A percentile compares a stretch with the other conserved stretches of the same genome.
Conservation (phyloP, 2,888 invertebrate species). For the Eucriotettix oculatus region DNA sequence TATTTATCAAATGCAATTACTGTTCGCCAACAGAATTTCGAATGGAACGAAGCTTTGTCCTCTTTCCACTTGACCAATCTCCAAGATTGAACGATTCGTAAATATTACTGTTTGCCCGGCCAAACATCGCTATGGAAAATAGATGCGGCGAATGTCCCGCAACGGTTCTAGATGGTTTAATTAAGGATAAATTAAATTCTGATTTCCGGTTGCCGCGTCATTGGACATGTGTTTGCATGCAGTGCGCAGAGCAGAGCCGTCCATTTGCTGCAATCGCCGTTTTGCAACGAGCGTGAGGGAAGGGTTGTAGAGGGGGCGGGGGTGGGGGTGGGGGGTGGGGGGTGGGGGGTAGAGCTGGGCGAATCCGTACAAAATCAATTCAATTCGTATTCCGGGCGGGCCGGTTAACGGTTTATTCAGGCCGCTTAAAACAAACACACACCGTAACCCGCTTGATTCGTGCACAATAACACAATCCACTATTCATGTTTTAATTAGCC, state of each 20-base stretch:
- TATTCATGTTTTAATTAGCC: constrained; percentile 14
- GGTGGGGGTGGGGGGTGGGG: too few relatives aligned
- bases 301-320: too few relatives aligned
- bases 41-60: too few relatives aligned
- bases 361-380: constrained; percentile 5
- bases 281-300: too few relatives aligned
- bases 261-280: too few relatives aligned
- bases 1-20: too few relatives aligned
- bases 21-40: too few relatives aligned
- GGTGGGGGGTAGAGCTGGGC: neutral
- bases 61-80: too few relatives aligned
- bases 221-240: neutral
- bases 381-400: constrained; percentile 2
- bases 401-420: neutral
- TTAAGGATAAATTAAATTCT: neutral
- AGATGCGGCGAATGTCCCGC: neutral
- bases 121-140: neutral
- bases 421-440: constrained; percentile 7
- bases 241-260: too few relatives aligned
- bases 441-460: constrained; percentile 4
- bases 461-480: constrained; percentile 7
- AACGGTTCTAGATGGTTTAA: neutral
- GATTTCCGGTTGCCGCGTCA: neutral
- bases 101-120: neutral
- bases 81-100: neutral